Percentiles rank a stretch among this genome's conserved stretches.
Evolutionary conservation across 2,113 vertebrate genomes (phyloP).

Genomic region (Cnemophilus loriae): DNA sequence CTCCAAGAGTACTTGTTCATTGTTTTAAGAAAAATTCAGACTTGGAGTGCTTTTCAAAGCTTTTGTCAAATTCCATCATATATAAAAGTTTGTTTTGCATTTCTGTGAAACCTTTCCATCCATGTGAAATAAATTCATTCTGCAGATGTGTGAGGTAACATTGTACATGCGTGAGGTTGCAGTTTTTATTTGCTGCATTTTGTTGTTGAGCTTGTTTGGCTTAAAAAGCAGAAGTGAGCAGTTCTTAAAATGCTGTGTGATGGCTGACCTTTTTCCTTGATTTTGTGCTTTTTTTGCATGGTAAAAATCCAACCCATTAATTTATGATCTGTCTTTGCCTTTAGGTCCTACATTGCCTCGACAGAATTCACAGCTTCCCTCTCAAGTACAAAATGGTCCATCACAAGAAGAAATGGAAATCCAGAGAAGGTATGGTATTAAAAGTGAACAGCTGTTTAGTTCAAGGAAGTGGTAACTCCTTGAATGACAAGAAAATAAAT

Average conservation of each 20-base stretch:
- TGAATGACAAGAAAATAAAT: not conserved
- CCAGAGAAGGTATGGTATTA: constrained; percentile 84
- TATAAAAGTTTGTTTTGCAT: constrained; percentile 58
- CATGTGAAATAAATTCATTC: constrained; percentile 64
- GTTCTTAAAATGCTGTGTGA: constrained; percentile 33
- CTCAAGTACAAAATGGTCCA: constrained; percentile 94
- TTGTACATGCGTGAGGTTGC: constrained; percentile 11
- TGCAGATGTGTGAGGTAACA: constrained; percentile 24
- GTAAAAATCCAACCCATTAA: not conserved
- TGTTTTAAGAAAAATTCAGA: constrained; percentile 58
- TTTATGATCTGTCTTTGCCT: constrained; percentile 37
- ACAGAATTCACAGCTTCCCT: constrained; percentile 81
- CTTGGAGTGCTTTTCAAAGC: constrained; percentile 58
- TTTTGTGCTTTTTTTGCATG: not conserved
- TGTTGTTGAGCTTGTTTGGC: constrained; percentile 68
- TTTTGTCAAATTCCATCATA: constrained; percentile 45
- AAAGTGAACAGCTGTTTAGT: not conserved
- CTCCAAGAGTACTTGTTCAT: constrained; percentile 36
- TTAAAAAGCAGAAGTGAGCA: constrained; percentile 60
- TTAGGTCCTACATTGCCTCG: constrained; percentile 90
- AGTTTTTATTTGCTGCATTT: constrained; percentile 67
- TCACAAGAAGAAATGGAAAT: constrained; percentile 91
- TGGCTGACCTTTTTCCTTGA: constrained; percentile 48
- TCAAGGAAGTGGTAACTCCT: not conserved
- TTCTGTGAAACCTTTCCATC: constrained; percentile 64